Conservation (phyloP, 2,113 vertebrate species). For the Halichoeres trimaculatus region DNA sequence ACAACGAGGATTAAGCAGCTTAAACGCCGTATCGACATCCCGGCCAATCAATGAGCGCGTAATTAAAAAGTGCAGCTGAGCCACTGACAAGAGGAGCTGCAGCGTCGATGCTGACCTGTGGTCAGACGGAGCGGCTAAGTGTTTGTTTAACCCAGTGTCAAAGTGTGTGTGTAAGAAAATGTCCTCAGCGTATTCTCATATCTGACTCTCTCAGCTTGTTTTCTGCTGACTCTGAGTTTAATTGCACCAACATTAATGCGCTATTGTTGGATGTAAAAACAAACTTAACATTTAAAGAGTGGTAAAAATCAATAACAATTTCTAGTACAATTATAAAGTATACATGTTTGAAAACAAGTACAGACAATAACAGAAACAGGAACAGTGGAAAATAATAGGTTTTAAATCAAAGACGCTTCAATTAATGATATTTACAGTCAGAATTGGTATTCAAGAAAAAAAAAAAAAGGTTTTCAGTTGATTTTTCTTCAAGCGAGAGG, state of each 20-base stretch:
- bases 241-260: conserved; percentile 17
- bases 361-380: too few relatives aligned
- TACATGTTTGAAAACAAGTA: too few relatives aligned
- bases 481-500: too few relatives aligned
- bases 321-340: not conserved
- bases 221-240: conserved; percentile 6
- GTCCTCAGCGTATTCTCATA: conserved; percentile 20
- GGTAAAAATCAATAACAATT: not conserved
- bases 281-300: not conserved
- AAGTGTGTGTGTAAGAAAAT: not conserved
- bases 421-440: too few relatives aligned
- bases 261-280: not conserved
- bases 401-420: too few relatives aligned
- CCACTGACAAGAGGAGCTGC: conserved; percentile 50
- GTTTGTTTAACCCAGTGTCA: conserved; percentile 63
- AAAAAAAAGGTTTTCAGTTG: too few relatives aligned
- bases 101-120: conserved; percentile 42
- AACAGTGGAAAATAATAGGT: too few relatives aligned
- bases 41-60: conserved; percentile 63
- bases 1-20: conserved; percentile 65
- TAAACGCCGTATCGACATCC: conserved; percentile 68
- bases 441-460: too few relatives aligned
- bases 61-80: conserved; percentile 71
- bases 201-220: not conserved
- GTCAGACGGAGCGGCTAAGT: conserved; percentile 52